Conservation (phyloP, 2,797 vertebrate genomes). For the Crenichthys baileyi region DNA sequence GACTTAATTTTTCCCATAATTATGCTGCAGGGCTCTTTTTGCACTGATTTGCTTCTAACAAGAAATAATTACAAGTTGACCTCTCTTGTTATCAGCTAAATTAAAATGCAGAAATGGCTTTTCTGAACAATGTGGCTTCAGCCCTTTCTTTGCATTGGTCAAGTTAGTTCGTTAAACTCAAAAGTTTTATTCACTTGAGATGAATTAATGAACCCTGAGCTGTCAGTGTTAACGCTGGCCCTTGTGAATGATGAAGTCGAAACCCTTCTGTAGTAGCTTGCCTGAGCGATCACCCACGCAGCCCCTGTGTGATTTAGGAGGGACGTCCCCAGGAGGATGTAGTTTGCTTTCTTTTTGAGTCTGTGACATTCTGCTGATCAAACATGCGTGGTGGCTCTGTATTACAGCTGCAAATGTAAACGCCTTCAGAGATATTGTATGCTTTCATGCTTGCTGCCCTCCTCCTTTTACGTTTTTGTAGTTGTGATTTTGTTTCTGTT, state of each 20-base stretch:
- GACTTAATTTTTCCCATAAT: slow-evolving; percentile 18
- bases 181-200: slow-evolving; percentile 22
- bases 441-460: slow-evolving; percentile 4
- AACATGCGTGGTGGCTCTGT: slow-evolving; percentile 75
- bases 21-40: slow-evolving; percentile 11
- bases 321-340: slow-evolving; percentile 78
- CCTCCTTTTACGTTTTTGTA: slow-evolving; percentile 2
- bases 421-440: not conserved
- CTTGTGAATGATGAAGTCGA: slow-evolving; percentile 50
- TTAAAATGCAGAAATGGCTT: not conserved
- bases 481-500: slow-evolving; percentile 20
- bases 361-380: slow-evolving; percentile 85
- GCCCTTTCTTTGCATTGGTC: not conserved
- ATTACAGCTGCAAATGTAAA: slow-evolving; percentile 79
- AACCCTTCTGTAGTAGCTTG: slow-evolving; percentile 20
- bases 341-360: slow-evolving; percentile 83
- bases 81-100: not conserved
- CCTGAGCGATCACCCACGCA: slow-evolving; percentile 50
- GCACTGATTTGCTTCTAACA: not conserved
- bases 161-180: slow-evolving; percentile 14
- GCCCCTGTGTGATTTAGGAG: slow-evolving; percentile 32
- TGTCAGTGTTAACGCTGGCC: slow-evolving; percentile 49
- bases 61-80: slow-evolving; percentile 2
- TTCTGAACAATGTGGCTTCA: not conserved
- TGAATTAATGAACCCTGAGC: slow-evolving; percentile 31